Evolutionary conservation across 2,888 invertebrate genomes (phyloP).

Genomic region (Morpho achilles): DNA sequence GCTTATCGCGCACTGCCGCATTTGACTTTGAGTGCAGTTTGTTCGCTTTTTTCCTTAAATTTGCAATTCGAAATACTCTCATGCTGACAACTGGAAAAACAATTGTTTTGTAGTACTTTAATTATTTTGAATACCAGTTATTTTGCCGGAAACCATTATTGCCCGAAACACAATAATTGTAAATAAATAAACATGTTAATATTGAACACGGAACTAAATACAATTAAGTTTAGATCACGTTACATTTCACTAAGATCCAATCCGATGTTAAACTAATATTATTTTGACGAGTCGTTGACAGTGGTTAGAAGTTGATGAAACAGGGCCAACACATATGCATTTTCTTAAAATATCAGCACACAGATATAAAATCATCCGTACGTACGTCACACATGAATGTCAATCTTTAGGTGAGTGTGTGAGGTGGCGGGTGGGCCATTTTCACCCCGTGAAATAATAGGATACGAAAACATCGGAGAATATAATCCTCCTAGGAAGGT

Average conservation of each 20-base stretch:
- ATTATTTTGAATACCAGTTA: too few species aligned
- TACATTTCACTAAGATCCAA: constrained; percentile 44
- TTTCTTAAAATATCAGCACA: constrained; percentile 37
- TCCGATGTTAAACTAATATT: constrained; percentile 70
- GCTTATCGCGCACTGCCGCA: constrained; percentile 75
- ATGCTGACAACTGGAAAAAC: constrained; percentile 42
- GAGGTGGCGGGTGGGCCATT: constrained; percentile 73
- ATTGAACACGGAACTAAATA: constrained; percentile 2
- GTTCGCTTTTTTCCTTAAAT: constrained; percentile 70
- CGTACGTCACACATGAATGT: constrained; percentile 39
- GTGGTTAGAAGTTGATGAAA: constrained; percentile 75
- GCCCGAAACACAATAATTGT: too few species aligned
- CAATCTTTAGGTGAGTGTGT: constrained; percentile 55
- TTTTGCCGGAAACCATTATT: too few species aligned
- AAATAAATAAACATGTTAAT: neutral
- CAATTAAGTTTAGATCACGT: constrained; percentile 26
- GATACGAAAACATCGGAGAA: constrained; percentile 79
- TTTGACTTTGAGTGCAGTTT: constrained; percentile 74
- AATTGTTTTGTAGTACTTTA: constrained; percentile 43
- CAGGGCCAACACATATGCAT: constrained; percentile 50
- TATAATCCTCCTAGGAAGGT: constrained; percentile 77
- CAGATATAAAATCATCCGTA: constrained; percentile 38
- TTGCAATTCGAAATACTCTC: constrained; percentile 73
- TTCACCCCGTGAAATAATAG: constrained; percentile 79
- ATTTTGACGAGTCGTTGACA: constrained; percentile 78